Evolutionary conservation across 2,888 invertebrate species (phyloP).

Genomic region (Tetheella fluctuosa): DNA sequence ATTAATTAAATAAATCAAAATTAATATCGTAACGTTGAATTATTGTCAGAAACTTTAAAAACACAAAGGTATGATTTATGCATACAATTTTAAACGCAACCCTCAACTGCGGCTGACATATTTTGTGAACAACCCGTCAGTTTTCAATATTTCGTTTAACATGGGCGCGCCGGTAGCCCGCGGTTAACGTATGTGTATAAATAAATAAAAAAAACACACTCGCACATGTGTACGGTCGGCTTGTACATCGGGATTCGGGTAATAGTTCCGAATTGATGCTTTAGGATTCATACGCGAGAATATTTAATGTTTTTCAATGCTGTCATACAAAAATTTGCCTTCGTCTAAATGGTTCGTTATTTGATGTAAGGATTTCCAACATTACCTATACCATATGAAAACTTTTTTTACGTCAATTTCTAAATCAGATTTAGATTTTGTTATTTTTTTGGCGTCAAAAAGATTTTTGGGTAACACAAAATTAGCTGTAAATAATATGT

Average conservation of each 20-base stretch:
- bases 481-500: too few species aligned
- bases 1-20: not conserved
- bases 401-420: too few species aligned
- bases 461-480: too few species aligned
- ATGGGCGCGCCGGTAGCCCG: constrained; percentile 18
- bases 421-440: too few species aligned
- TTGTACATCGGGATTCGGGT: not conserved
- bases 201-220: not conserved
- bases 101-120: constrained; percentile 23
- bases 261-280: not conserved
- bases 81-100: constrained; percentile 15
- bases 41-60: constrained; percentile 1
- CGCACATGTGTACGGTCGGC: not conserved
- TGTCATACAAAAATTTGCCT: not conserved
- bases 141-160: constrained; percentile 25
- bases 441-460: too few species aligned
- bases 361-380: too few species aligned
- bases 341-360: not conserved
- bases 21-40: not conserved
- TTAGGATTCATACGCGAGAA: constrained; percentile 8
- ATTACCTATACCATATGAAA: too few species aligned
- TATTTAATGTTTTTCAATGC: not conserved
- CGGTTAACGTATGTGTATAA: constrained; percentile 25
- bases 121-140: constrained; percentile 31
- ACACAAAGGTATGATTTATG: constrained; percentile 4